A percentile compares a stretch with the other conserved stretches of the same genome.
phyloP scores from a whole-genome alignment of 2,888 invertebrate species.

The Orchesella flavescens region DNA sequence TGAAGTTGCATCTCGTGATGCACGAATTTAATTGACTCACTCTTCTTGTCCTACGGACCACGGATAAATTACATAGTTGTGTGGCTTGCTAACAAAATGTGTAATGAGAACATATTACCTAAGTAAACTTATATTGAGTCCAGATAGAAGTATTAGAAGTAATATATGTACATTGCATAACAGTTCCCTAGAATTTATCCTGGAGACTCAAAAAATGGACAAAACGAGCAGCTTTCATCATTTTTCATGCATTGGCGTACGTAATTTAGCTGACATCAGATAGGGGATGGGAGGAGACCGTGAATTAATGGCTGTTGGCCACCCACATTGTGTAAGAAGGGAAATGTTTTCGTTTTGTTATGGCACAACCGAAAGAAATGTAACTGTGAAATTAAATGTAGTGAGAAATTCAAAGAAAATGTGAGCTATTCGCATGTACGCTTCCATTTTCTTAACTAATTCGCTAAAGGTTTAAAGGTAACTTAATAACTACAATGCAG shows the following conservation, averaged over 20 bases:
- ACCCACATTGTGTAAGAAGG: conserved; percentile 53
- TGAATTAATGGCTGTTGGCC: conserved; percentile 66
- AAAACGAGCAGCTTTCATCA: conserved; percentile 33
- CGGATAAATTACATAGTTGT: conserved; percentile 6
- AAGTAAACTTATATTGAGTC: conserved; percentile 9
- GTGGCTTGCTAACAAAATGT: neutral
- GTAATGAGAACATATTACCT: neutral
- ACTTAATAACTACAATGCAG: neutral
- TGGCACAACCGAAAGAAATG: no score
- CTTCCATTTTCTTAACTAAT: no score
- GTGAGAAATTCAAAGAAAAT: no score
- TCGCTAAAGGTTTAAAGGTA: no score
- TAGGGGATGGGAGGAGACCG: conserved; percentile 63
- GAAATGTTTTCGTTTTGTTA: neutral
- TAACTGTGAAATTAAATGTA: no score
- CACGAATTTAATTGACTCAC: conserved; percentile 23
- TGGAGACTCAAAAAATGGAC: conserved; percentile 38
- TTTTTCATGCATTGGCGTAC: conserved; percentile 53
- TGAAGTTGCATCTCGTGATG: conserved; percentile 32
- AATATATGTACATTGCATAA: conserved; percentile 7
- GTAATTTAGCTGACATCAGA: conserved; percentile 62
- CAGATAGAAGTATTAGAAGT: no score
- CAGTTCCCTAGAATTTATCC: conserved; percentile 12
- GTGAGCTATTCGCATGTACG: no score
- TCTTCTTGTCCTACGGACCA: neutral